Base-by-base conservation (phyloP, 2,113 vertebrate genomes). In the Etheostoma cragini region DNA sequence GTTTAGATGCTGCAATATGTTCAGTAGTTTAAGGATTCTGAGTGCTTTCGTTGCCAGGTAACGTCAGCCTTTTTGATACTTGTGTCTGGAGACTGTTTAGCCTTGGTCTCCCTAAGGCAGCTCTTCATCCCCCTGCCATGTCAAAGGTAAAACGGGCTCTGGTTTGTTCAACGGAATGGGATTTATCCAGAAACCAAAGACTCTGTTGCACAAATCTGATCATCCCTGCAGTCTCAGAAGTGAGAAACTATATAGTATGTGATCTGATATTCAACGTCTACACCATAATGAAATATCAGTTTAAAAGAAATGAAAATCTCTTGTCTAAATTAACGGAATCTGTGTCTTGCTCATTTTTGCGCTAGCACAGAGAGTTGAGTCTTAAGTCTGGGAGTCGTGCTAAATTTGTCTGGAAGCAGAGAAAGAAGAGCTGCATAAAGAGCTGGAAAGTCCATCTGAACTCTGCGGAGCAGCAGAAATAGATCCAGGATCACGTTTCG, bases 401-500 rank as follows among this genome's bases (percentile, higher is more conserved):
- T 81, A 68, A 67, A 78, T 77, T 30, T 61, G 65, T 72, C 50
- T 62, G 47, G 58, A 46, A 50, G 67, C 45, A 22, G 60, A 4
- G 16, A 21, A 26, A 66, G 71, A 21, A 5, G 62, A 70, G 57
- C 15, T 45, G 49, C 21, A 69, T 78, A 73, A 54, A 47, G 75
- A 78, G 46, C 38, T 13, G 24, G 52, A 53, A 60, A 74, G 86
- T 80, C 26, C 82, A 69, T 58, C 70, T 24, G 80, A 88, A 70
- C 54, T 68, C 61, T 53, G 83, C 88, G 56, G 87, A 60, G 82
- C 69, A 33, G 88, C 90, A 88, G 81, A 89, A 93, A 92, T 90
- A 90, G 90, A 94, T 77, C 70, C 57, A 2, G 66, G 80, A 76
- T 92, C 90, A 65, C 26, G 62, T 94, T 93, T 90, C 88, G 3